Evolutionary conservation across 2,888 invertebrate genomes (phyloP), one percentile per base, ranked within the genome.

Genomic region (Aspidiotus rigidus): DNA sequence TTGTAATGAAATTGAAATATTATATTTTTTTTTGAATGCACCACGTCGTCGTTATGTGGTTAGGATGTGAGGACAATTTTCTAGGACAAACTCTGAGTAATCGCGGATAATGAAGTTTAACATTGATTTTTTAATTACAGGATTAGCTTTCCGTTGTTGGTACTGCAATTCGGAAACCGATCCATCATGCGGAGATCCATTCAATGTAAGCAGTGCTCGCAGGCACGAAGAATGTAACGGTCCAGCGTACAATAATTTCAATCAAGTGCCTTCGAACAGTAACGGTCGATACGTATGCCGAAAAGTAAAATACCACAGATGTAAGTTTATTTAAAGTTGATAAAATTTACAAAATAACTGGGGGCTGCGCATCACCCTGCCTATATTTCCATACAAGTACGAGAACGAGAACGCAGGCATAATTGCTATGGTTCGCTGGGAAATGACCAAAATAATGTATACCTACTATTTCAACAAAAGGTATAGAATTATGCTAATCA

Each of bases 81-180:
- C 28, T 28, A 28, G 28, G 28, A 28, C 28, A 5, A 28, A 28
- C 28, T 28, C 28, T n/a, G n/a, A n/a, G n/a, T n/a, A n/a, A 49
- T 49, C 49, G 49, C 9, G 10, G 49, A 49, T 49, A 49, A 5
- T 15, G 53, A 53, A 53, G 53, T 28, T 28, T 28, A 28, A 28
- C 28, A 49, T 13, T 49, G 49, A 6, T 6, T 11, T 56, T 15
- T 39, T 17, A 13, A 13, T 60, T 56, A 13, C 81, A 83, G 87
- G 85, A 74, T 82, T 82, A 71, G 81, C 86, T 7, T 78, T 90
- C 9, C 82, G 83, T 74, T 90, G 90, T 76, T 90, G 88, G 87
- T 83, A 85, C 10, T 90, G 90, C 75, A 84, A 87, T 0, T 88
- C 89, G 2, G 86, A 88, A 74, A 79, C 83, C 74, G 86, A 87